Conservation (phyloP, 2,113 vertebrate genomes). For the Fulmarus glacialis region DNA sequence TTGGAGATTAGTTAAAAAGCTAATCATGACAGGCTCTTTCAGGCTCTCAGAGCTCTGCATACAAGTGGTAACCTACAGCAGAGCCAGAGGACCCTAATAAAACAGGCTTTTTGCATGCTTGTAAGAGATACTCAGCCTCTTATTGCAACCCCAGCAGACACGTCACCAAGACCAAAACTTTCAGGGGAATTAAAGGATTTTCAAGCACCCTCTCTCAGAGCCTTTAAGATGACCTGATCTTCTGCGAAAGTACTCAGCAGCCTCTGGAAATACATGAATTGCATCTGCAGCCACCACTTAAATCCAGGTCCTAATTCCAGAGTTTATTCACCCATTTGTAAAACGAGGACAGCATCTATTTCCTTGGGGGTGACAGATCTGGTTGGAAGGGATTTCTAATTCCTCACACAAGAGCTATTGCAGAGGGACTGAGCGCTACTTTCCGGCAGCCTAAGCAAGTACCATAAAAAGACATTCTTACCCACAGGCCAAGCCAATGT, state of each 20-base stretch:
- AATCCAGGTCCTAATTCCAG: background rate
- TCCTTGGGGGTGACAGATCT: background rate
- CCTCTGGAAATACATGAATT: background rate
- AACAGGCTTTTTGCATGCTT: background rate
- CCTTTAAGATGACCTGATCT: background rate
- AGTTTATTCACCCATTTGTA: background rate
- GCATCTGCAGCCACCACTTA: background rate
- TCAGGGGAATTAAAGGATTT: background rate
- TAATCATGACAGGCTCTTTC: background rate
- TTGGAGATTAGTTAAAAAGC: background rate
- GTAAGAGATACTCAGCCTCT: background rate
- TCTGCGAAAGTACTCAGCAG: background rate
- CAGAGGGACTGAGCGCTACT: background rate
- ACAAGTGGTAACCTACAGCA: background rate
- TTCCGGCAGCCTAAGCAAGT: background rate
- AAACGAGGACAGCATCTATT: background rate
- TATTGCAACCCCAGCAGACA: background rate
- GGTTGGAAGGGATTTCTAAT: background rate
- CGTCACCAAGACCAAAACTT: background rate
- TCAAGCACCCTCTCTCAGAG: background rate
- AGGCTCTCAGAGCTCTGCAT: background rate
- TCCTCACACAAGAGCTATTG: background rate
- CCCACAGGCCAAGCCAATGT: slow-evolving; percentile 96
- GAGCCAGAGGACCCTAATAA: background rate
- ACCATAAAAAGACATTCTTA: slow-evolving; percentile 63